phyloP scores from a whole-genome alignment of 1,140 invertebrate species.

The Drosophila orosa region DNA sequence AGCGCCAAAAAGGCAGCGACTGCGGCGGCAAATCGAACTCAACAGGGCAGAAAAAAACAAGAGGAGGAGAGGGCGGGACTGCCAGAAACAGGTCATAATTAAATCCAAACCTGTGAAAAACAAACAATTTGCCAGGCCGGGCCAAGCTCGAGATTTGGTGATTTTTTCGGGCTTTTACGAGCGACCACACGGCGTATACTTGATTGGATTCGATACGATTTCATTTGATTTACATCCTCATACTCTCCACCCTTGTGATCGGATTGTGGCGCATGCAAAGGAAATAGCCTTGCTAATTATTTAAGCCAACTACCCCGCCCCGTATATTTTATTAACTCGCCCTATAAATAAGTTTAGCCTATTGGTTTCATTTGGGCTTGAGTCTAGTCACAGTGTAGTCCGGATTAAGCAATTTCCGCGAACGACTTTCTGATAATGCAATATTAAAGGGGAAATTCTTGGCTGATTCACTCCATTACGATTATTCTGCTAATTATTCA shows the following conservation, averaged over 20 bases:
- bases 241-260: conserved; percentile 52
- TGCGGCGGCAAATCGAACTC: conserved; percentile 43
- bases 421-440: not conserved
- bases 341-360: conserved; percentile 29
- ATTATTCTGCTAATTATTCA: conserved; percentile 25
- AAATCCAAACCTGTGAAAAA: conserved; percentile 52
- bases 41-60: conserved; percentile 32
- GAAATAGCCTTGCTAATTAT: conserved; percentile 62
- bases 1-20: conserved; percentile 31
- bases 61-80: not conserved
- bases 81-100: conserved; percentile 67
- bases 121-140: conserved; percentile 16
- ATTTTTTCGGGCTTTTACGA: conserved; percentile 48
- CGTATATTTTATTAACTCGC: conserved; percentile 20
- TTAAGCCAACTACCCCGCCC: conserved; percentile 9
- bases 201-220: conserved; percentile 76
- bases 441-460: conserved; percentile 20
- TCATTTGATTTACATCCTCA: conserved; percentile 78
- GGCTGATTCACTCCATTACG: conserved; percentile 27
- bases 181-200: conserved; percentile 56
- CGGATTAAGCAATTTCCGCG: not conserved
- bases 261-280: conserved; percentile 16
- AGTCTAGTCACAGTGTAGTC: conserved; percentile 3
- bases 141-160: conserved; percentile 36
- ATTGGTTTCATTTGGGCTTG: conserved; percentile 9